A percentile compares a stretch with the other conserved stretches of the same genome.
Conservation (phyloP, 2,113 vertebrate species). For the Hucho hucho region DNA sequence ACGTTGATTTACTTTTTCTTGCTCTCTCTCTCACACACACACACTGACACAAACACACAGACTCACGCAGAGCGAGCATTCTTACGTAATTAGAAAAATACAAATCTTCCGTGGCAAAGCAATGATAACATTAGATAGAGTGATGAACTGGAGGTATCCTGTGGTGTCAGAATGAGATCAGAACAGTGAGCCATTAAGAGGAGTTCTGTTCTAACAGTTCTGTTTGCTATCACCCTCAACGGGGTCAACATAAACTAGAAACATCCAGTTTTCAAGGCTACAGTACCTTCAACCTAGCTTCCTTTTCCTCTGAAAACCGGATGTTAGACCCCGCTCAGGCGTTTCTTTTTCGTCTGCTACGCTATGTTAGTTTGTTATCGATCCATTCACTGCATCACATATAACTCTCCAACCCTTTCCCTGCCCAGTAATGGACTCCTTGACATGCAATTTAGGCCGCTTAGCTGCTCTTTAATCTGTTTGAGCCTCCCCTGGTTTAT, state of each 20-base stretch:
- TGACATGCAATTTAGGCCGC: constrained; percentile 56
- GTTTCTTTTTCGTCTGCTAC: too few relatives aligned
- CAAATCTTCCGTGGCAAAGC: background rate
- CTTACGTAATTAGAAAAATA: background rate
- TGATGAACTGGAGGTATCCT: background rate
- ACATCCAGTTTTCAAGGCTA: too few relatives aligned
- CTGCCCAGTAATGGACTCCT: constrained; percentile 57
- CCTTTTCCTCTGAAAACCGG: too few relatives aligned
- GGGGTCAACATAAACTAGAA: too few relatives aligned
- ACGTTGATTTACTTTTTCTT: background rate
- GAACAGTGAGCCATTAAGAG: background rate
- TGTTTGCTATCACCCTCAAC: too few relatives aligned
- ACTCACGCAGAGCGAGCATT: background rate
- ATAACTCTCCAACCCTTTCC: constrained; percentile 39
- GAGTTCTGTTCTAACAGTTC: too few relatives aligned
- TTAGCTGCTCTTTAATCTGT: constrained; percentile 60
- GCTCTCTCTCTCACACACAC: background rate
- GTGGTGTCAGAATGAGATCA: background rate
- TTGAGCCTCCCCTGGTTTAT: constrained; percentile 56
- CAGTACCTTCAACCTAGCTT: too few relatives aligned
- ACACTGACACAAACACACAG: background rate
- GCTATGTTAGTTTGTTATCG: constrained; percentile 41
- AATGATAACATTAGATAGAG: background rate
- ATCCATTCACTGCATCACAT: constrained; percentile 50
- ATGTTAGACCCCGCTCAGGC: too few relatives aligned